Evolutionary conservation across 1,140 invertebrate genomes (phyloP), one percentile per base, ranked within the genome.

Genomic region (Papilio helenus): DNA sequence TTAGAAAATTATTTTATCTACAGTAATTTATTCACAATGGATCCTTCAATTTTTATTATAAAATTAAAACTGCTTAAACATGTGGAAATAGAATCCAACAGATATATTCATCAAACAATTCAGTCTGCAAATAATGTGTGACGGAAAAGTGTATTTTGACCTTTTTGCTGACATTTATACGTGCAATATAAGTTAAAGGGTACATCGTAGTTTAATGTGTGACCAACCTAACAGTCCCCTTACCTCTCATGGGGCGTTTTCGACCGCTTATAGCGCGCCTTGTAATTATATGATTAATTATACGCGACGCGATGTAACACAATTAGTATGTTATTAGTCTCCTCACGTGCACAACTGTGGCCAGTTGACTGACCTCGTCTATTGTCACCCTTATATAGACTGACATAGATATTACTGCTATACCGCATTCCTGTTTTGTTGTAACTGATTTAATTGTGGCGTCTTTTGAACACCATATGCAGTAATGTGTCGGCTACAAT

Each of bases 251-350:
- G 51, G 51, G 51, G 51, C 51, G 51, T 55, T 55, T 55, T 55
- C 51, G 51, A 55, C 51, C 51, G 51, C 51, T 55, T 55, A 55
- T 55, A 55, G 51, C 18, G 51, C 18, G 42, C 55, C 78, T 79
- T 76, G 80, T 85, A 82, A 84, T 85, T 81, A 82, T 81, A 74
- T 79, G 44, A 78, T 79, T 82, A 74, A 82, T 84, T 78, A 80
- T 74, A 82, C 81, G 9, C 79, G 76, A 72, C 81, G 81, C 73
- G 71, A 65, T 80, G 79, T 84, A 81, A 82, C 79, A 77, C 79
- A 81, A 85, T 86, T 83, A 83, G 78, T 79, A 34, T 79, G 82
- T 86, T 83, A 81, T 80, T 80, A 83, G 51, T 46, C 79, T 34
- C 34, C 78, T 82, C 80, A 82, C 80, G 82, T 83, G 61, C 42